These are phyloP conservation scores for Tricholauxania praeusta DNA, from an alignment of 2,888 invertebrate genomes.

Conservation along the genomic window DNA sequence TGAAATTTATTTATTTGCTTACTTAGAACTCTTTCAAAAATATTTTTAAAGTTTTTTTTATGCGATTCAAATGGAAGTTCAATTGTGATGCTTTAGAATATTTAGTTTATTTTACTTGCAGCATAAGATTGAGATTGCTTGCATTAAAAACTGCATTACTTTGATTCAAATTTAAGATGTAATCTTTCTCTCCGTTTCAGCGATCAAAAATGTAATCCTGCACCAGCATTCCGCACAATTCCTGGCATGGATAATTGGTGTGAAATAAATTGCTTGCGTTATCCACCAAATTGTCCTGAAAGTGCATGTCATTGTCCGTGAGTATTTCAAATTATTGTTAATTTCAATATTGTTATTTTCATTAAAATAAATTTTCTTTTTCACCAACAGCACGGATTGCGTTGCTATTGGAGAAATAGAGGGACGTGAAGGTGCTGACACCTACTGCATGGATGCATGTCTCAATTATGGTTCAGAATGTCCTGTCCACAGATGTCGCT, in stretches of 20 bases:
- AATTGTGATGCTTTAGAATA: too few relatives aligned
- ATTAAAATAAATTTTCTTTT: conserved; percentile 7
- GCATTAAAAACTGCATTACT: too few relatives aligned
- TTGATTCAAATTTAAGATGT: too few relatives aligned
- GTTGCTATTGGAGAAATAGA: conserved; percentile 83
- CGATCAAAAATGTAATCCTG: conserved; percentile 84
- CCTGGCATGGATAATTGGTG: conserved; percentile 89
- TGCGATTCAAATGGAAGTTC: too few relatives aligned
- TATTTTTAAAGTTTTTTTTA: conserved; percentile 5
- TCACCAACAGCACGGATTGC: conserved; percentile 78
- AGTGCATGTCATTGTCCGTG: conserved; percentile 85
- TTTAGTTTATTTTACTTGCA: too few relatives aligned
- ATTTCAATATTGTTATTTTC: not conserved
- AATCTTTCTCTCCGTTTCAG: conserved; percentile 64
- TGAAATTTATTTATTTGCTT: conserved; percentile 14
- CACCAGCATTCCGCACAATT: conserved; percentile 73
- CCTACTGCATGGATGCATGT: conserved; percentile 89
- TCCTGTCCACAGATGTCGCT: conserved; percentile 79
- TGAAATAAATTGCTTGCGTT: conserved; percentile 85
- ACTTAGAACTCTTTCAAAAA: conserved; percentile 6
- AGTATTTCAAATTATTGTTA: conserved; percentile 68
- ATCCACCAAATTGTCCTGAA: conserved; percentile 87
- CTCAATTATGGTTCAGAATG: conserved; percentile 82
- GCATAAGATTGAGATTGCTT: too few relatives aligned
- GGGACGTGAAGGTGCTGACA: conserved; percentile 81